These are phyloP conservation scores for Pseudococcus jackbeardsleyi DNA, from an alignment of 2,888 invertebrate species.

Conservation along the genomic window DNA sequence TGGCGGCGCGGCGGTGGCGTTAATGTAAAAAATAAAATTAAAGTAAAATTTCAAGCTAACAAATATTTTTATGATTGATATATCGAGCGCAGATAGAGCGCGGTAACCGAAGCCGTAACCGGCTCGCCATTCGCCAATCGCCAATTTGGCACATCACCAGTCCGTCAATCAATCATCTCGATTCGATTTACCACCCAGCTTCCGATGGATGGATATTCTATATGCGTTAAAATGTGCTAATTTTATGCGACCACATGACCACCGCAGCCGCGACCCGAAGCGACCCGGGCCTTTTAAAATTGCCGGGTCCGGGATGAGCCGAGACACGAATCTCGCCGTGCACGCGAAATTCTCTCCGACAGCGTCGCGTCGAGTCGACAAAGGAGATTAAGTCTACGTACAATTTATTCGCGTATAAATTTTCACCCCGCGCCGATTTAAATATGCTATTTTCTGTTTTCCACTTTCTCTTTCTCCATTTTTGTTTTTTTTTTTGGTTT, in stretches of 20 bases:
- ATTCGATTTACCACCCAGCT: slow-evolving; percentile 48
- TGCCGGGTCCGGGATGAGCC: neutral
- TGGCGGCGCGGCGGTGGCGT: neutral
- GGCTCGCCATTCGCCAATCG: neutral
- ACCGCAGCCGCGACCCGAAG: neutral
- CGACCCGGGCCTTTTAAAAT: neutral
- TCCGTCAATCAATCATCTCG: slow-evolving; percentile 49
- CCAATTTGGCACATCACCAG: slow-evolving; percentile 53
- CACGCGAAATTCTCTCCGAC: neutral
- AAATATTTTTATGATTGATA: slow-evolving; percentile 48
- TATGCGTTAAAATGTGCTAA: slow-evolving; percentile 52
- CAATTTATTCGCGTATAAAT: slow-evolving; percentile 9
- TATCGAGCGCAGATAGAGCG: slow-evolving; percentile 21
- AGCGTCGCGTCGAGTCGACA: neutral
- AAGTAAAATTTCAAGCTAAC: neutral
- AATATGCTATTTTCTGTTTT: neutral
- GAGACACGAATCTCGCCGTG: neutral
- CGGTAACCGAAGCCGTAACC: neutral
- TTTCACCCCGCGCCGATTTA: neutral
- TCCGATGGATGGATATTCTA: neutral
- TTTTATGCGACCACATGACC: slow-evolving; percentile 43
- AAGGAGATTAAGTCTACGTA: neutral
- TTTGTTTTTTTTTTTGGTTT: neutral
- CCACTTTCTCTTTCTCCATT: neutral
- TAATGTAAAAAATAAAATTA: slow-evolving; percentile 31